Evolutionary conservation across 1,140 invertebrate genomes (phyloP), one percentile per base, ranked within the genome.

Genomic region (Eubasilissa regina): DNA sequence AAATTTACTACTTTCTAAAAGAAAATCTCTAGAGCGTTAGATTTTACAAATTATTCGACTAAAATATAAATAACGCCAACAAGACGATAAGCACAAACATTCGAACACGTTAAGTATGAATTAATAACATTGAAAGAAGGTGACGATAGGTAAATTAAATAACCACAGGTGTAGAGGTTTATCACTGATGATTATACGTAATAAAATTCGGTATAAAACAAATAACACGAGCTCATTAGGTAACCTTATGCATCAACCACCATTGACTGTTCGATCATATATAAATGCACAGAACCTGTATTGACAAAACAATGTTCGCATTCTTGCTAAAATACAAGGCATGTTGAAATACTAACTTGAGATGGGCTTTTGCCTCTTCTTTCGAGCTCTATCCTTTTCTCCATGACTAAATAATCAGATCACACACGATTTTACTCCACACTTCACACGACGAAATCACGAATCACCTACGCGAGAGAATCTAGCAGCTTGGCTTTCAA

Each of bases 371-470:
- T 94, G 87, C 96, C 95, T 84, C 95, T 91, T 89, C 95, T 94
- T 89, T 97, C 96, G 85, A 97, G 92, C 85, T 95, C 94, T 91
- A 97, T 94, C 89, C 96, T 93, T 86, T 97, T 97, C 91, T 97
- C 96, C 96, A 98, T 97, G 86, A 75, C 64, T 47, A 62, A 72
- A 48, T 58, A 64, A 73, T 70, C 55, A 72, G 55, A 72, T 60
- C 25, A 70, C 47, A 68, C 75, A 58, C 35, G 55, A 62, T 72
- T 78, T 78, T 43, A 78, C 51, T 72, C 66, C 76, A 77, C 75
- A 70, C 62, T 68, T 53, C 68, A 78, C 68, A 62, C 66, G 48
- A 62, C 77, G 68, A 55, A 51, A 44, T 62, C 48, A 77, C 64
- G 51, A 60, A 47, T 78, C 77, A 73, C 66, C 68, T 77, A 84